Evolutionary conservation across 92 coral and sea anemone genomes (phyloP), one percentile per base, ranked within the genome.

Genomic region (Phenganax stokvisi): DNA sequence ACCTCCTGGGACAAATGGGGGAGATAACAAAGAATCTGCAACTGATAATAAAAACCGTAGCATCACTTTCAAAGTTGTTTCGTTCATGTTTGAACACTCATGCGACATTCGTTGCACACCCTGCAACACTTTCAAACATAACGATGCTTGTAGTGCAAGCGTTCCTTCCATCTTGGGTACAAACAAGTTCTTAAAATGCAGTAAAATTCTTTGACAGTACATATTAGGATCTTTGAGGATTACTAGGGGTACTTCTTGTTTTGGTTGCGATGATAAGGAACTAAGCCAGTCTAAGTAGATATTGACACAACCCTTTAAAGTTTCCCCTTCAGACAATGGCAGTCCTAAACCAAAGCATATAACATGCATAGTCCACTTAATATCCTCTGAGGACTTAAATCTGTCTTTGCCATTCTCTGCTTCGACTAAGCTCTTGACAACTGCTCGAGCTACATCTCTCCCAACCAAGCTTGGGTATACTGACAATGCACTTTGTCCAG

Each of bases 331-430:
- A 17, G 97, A 92, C 90, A 96, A 90, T 8, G 97, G 97, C 8
- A 96, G 89, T 12, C 96, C 87, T 56, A 96, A 81, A 2, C 99
- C 97, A 68, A 87, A 89, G 74, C 99, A 96, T 30, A 96, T 81
- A 37, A 96, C 99, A 58, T 92, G 97, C 99, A 96, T 92, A 3
- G 89, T 91, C 99, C 99, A 96, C 66, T 96, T 97, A 12, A 96
- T 72, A 17, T 92, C 96, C 20, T 78, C 84, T 29, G 87, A 80
- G 10, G 96, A 80, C 9, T 83, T 57, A 10, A 96, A 90, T 71
- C 86, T 74, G 60, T 51, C 74, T n/a, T 74, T 85, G 20, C 81
- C 72, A 59, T 88, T 93, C 51, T 86, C 82, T 4, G 75, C 85
- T 61, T 90, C 90, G 0, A 89, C 86, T 2, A 94, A 86, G 37